A percentile compares a stretch with the other conserved stretches of the same genome.
Evolutionary conservation across 2,888 invertebrate genomes (phyloP).

Genomic region (Phaonia tiefii): DNA sequence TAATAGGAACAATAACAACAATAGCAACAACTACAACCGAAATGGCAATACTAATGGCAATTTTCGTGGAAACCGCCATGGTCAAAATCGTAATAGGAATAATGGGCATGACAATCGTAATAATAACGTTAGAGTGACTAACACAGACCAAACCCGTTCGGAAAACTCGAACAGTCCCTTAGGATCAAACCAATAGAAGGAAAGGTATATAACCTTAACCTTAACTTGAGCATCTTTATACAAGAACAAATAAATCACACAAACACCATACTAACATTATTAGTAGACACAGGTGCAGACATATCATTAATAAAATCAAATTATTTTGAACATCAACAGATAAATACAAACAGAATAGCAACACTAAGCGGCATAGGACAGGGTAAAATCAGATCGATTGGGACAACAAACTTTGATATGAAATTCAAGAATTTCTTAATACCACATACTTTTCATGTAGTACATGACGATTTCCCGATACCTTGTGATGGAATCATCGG

Average conservation of each 20-base stretch:
- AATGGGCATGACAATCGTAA: not conserved
- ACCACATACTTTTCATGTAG: slow-evolving; percentile 18
- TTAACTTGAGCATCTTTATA: slow-evolving; percentile 25
- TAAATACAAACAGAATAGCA: slow-evolving; percentile 5
- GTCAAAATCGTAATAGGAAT: too few species aligned
- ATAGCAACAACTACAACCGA: not conserved
- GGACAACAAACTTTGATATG: slow-evolving; percentile 2
- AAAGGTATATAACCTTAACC: slow-evolving; percentile 19
- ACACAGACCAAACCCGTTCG: too few species aligned
- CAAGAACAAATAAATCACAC: not conserved
- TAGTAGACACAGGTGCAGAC: slow-evolving; percentile 39
- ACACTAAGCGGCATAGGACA: slow-evolving; percentile 35
- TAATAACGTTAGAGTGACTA: not conserved
- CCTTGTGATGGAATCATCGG: slow-evolving; percentile 12
- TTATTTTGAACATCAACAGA: not conserved
- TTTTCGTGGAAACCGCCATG: not conserved
- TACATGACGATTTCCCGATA: not conserved
- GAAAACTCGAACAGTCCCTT: slow-evolving; percentile 42
- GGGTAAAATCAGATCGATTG: slow-evolving; percentile 38
- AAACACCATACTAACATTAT: not conserved
- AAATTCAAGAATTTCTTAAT: slow-evolving; percentile 7
- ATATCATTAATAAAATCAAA: slow-evolving; percentile 29
- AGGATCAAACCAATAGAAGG: not conserved
- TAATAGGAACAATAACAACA: not conserved
- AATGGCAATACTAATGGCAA: too few species aligned